Evolutionary conservation across 2,888 invertebrate genomes (phyloP).

Genomic region (Scaptomyza flava): DNA sequence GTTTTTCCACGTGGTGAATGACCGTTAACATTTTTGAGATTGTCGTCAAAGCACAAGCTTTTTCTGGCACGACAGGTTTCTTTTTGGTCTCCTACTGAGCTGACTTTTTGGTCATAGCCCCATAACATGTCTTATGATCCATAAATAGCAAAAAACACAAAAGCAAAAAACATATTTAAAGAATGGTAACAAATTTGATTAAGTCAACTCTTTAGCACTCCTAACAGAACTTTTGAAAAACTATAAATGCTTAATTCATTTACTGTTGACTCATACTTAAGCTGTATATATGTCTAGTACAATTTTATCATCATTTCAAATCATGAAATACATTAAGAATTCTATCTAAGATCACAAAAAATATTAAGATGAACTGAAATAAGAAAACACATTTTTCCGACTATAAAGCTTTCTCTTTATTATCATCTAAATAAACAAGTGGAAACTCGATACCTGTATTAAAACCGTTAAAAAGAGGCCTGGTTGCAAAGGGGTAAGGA

Average conservation of each 20-base stretch:
- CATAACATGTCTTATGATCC: slow-evolving; percentile 16
- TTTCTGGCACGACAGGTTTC: slow-evolving; percentile 55
- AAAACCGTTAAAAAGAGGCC: too few relatives aligned
- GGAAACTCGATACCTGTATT: too few relatives aligned
- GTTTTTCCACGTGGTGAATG: slow-evolving; percentile 56
- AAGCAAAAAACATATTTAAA: background rate
- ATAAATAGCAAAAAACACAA: slow-evolving; percentile 14
- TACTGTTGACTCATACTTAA: background rate
- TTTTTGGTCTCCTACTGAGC: slow-evolving; percentile 24
- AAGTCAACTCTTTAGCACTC: background rate
- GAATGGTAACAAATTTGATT: slow-evolving; percentile 13
- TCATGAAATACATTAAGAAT: background rate
- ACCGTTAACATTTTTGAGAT: slow-evolving; percentile 69
- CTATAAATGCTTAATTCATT: background rate
- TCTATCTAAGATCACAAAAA: too few relatives aligned
- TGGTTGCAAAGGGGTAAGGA: too few relatives aligned
- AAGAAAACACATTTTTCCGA: too few relatives aligned
- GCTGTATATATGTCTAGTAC: background rate
- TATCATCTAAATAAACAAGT: too few relatives aligned
- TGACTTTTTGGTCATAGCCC: slow-evolving; percentile 15
- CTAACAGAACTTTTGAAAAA: background rate
- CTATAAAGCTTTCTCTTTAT: too few relatives aligned
- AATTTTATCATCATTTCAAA: background rate
- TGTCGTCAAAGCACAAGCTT: slow-evolving; percentile 50
- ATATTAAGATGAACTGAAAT: too few relatives aligned